Percentiles rank a stretch among this genome's conserved stretches.
These are phyloP conservation scores for Grammomys dolichurus DNA, from an alignment of 2,113 vertebrate genomes.

Conservation along the genomic window DNA sequence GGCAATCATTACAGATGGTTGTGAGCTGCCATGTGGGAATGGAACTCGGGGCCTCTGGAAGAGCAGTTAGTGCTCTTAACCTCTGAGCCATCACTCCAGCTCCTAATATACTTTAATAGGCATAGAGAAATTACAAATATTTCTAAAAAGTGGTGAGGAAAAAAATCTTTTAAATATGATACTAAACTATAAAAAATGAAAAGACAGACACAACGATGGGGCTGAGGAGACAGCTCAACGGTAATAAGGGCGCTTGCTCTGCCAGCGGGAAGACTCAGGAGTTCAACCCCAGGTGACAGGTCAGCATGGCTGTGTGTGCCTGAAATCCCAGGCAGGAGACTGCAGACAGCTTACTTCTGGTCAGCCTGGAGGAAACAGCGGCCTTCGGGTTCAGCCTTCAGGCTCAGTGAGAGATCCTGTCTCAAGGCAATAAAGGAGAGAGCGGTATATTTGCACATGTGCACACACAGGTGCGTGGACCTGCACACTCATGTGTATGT, in stretches of 20 bases:
- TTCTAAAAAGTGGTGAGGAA: slow-evolving; percentile 52
- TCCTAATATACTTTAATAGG: neutral
- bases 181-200: slow-evolving; percentile 10
- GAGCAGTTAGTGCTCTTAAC: neutral
- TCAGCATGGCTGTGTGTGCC: neutral
- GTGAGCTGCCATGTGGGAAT: neutral
- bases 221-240: no score
- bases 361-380: neutral
- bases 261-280: neutral
- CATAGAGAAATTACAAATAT: slow-evolving; percentile 51
- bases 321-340: neutral
- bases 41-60: neutral
- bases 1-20: neutral
- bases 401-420: neutral
- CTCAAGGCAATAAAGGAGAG: neutral
- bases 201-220: neutral
- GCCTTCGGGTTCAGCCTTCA: neutral
- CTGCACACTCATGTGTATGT: neutral
- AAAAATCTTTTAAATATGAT: slow-evolving; percentile 37
- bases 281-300: no score
- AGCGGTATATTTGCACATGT: neutral
- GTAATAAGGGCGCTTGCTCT: neutral
- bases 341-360: neutral
- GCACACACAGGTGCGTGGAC: neutral
- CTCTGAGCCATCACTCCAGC: neutral